Percentiles rank a stretch among this genome's conserved stretches.
Evolutionary conservation across 2,888 invertebrate genomes (phyloP).

Genomic region (Drymonia ruficornis): DNA sequence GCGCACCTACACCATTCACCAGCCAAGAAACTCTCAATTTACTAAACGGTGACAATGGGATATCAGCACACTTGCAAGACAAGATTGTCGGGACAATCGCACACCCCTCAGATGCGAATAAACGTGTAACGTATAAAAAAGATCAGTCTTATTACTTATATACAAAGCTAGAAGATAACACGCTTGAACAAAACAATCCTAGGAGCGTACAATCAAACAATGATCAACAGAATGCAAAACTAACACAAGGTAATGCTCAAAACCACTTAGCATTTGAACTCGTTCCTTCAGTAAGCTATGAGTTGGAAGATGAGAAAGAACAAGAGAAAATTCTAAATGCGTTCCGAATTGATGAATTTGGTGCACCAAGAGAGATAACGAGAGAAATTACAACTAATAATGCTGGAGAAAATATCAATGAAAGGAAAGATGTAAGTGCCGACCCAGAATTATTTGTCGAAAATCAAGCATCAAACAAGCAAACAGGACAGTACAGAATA

Average conservation of each 20-base stretch:
- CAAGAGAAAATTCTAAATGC: slow-evolving; percentile 63
- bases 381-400: slow-evolving; percentile 36
- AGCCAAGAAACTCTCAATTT: slow-evolving; percentile 58
- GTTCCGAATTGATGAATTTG: slow-evolving; percentile 65
- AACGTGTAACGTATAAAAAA: slow-evolving; percentile 71
- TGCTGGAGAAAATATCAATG: slow-evolving; percentile 40
- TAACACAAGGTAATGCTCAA: slow-evolving; percentile 38
- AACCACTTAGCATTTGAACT: slow-evolving; percentile 60
- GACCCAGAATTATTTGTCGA: slow-evolving; percentile 60
- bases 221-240: slow-evolving; percentile 26
- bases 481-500: slow-evolving; percentile 42
- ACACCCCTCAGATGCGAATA: slow-evolving; percentile 70
- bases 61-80: slow-evolving; percentile 73
- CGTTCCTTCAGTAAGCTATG: slow-evolving; percentile 69
- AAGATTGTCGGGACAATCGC: slow-evolving; percentile 72
- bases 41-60: slow-evolving; percentile 58
- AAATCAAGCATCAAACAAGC: slow-evolving; percentile 50
- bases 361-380: slow-evolving; percentile 52
- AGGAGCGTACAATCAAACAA: slow-evolving; percentile 33
- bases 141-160: slow-evolving; percentile 73
- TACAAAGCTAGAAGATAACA: slow-evolving; percentile 59
- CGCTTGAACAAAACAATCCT: slow-evolving; percentile 34
- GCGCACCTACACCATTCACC: slow-evolving; percentile 46
- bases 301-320: slow-evolving; percentile 67
- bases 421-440: slow-evolving; percentile 46